Percentiles rank a stretch among this genome's conserved stretches.
phyloP scores from a whole-genome alignment of 2,797 vertebrate species.

The Sebastes melanostomus region DNA sequence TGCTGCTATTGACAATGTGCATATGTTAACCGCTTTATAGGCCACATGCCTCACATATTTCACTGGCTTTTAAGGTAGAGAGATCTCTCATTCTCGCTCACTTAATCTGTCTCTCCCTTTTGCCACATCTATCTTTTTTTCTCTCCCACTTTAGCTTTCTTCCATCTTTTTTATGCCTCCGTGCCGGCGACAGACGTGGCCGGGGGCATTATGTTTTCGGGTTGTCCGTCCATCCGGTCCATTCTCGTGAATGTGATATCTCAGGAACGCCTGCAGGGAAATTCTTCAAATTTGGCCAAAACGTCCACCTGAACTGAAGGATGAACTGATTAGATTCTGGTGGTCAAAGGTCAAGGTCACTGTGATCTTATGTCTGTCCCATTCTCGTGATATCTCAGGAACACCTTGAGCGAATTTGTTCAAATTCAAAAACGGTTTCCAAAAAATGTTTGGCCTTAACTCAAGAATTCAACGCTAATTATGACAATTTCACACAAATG shows the following conservation, averaged over 20 bases:
- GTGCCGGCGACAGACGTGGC: background rate
- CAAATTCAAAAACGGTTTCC: too few species aligned
- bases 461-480: too few species aligned
- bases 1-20: slow-evolving; percentile 98
- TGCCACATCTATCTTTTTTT: slow-evolving; percentile 74
- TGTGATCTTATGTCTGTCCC: background rate
- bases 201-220: background rate
- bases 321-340: background rate
- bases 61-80: slow-evolving; percentile 89
- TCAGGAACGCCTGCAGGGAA: background rate
- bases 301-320: background rate
- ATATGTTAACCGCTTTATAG: slow-evolving; percentile 98
- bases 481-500: too few species aligned
- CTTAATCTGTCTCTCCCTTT: slow-evolving; percentile 78
- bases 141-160: slow-evolving; percentile 47
- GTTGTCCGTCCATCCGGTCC: background rate
- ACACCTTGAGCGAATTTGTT: too few species aligned
- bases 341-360: background rate
- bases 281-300: background rate
- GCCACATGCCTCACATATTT: slow-evolving; percentile 95
- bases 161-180: slow-evolving; percentile 29
- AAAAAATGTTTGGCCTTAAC: too few species aligned
- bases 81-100: slow-evolving; percentile 79
- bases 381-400: background rate
- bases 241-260: background rate